Conservation (phyloP, 2,888 invertebrate species). For the Darwinula stevensoni region DNA sequence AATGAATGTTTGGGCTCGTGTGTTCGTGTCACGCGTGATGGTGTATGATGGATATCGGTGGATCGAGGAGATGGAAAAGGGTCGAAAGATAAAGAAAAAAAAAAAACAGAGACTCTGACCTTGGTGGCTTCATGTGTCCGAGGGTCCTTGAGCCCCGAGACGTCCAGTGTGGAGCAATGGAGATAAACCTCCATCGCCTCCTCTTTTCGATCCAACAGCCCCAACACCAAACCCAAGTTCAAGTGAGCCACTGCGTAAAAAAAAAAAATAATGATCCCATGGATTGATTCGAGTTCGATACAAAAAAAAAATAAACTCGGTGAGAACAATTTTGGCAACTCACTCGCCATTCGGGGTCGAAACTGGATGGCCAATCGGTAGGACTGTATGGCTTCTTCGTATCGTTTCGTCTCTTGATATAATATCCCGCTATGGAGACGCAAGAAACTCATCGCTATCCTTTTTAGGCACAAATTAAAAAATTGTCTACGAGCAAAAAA, state of each 20-base stretch:
- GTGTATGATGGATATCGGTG: too few species aligned
- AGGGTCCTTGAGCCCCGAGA: constrained; percentile 58
- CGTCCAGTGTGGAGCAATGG: constrained; percentile 53
- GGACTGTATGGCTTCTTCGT: constrained; percentile 60
- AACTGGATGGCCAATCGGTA: constrained; percentile 73
- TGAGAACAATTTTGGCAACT: constrained; percentile 23
- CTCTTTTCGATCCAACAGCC: constrained; percentile 43
- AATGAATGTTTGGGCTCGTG: too few species aligned
- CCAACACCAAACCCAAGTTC: constrained; percentile 64
- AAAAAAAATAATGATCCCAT: constrained; percentile 7
- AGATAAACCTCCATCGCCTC: constrained; percentile 56
- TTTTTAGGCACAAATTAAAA: too few species aligned
- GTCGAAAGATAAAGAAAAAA: too few species aligned
- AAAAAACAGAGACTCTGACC: too few species aligned
- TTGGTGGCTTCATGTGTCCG: constrained; percentile 65
- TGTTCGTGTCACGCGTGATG: too few species aligned
- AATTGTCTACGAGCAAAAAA: constrained; percentile 9
- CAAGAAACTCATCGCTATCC: too few species aligned
- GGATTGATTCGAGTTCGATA: too few species aligned
- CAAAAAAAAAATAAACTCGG: not conserved
- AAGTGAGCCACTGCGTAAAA: constrained; percentile 58
- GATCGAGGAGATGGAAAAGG: too few species aligned
- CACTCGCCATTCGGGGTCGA: constrained; percentile 72
- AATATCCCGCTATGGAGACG: constrained; percentile 49
- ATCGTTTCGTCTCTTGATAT: constrained; percentile 58